Evolutionary conservation across 2,797 vertebrate species (phyloP), one percentile per base, ranked within the genome.

Genomic region (Nasua narica): DNA sequence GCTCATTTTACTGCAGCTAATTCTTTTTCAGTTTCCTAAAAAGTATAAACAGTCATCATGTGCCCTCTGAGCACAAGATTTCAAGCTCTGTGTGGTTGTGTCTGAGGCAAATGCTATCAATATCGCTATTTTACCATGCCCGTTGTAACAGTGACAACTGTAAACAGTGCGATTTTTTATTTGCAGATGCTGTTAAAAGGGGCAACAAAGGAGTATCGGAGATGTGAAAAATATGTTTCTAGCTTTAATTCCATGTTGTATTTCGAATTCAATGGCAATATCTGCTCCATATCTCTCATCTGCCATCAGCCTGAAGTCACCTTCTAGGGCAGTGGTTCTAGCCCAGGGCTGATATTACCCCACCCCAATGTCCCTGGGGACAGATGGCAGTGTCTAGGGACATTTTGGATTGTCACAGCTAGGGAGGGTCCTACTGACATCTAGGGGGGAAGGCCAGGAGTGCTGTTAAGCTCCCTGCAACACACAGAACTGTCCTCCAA

Each of bases 231-330:
- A 43, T 14, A 9, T 50, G 52, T 40, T 52, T 60, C 40, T 54
- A 69, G 19, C 60, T 67, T 74, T 32, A 58, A 35, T 10, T 83
- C 14, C 15, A n/a, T 3, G 13, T 37, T 25, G 4, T 15, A 14
- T 76, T 40, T 46, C 7, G 7, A n/a, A 90, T 48, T 81, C 58
- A 60, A 10, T 27, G 16, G 16, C 10, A 2, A 15, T 7, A 12
- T 10, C 48, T 16, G 18, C 7, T 65, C 6, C n/a, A 29, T 1
- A 3, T 62, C 23, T 67, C 84, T 69, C 14, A 2, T 0, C 0
- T 7, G 11, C 3, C 1, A 69, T 87, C 62, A 10, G 37, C 15
- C 48, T 37, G 52, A 94, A 16, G 7, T 5, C 13, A 32, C 6
- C 4, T 43, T 90, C 77, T 27, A 56, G 70, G 46, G 12, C 27